phyloP scores from a whole-genome alignment of 2,888 invertebrate species.

The Gandaritis pyraliata region DNA sequence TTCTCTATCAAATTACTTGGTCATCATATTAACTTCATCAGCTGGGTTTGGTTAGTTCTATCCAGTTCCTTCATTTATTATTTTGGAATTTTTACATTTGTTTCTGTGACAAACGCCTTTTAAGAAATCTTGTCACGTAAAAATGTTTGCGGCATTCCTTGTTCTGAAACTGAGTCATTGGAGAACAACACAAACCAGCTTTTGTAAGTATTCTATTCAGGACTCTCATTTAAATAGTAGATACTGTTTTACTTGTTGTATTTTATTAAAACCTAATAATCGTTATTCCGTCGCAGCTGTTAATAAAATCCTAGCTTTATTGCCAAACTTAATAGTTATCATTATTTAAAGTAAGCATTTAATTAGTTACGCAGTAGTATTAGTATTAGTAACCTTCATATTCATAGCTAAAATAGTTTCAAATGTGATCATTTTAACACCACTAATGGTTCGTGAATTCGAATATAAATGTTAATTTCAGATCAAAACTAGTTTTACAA shows the following conservation, averaged over 20 bases:
- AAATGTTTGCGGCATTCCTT: conserved; percentile 3
- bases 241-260: neutral
- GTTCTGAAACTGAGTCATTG: neutral
- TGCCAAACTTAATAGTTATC: no score
- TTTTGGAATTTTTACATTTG: conserved; percentile 7
- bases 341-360: no score
- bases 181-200: neutral
- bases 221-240: conserved; percentile 2
- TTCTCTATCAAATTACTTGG: conserved; percentile 50
- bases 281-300: no score
- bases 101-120: neutral
- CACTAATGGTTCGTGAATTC: neutral
- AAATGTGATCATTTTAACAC: neutral
- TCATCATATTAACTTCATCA: conserved; percentile 49
- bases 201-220: neutral
- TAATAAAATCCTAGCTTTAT: no score
- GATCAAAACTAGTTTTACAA: no score
- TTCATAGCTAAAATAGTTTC: neutral
- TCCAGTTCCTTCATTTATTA: conserved; percentile 28
- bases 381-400: no score
- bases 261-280: conserved; percentile 1
- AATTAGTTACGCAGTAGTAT: no score
- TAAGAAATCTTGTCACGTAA: conserved; percentile 20
- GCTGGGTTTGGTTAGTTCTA: conserved; percentile 51
- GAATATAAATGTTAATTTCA: neutral